Conservation (phyloP, 1,140 invertebrate species). For the Pseudomyrmex concolor region DNA sequence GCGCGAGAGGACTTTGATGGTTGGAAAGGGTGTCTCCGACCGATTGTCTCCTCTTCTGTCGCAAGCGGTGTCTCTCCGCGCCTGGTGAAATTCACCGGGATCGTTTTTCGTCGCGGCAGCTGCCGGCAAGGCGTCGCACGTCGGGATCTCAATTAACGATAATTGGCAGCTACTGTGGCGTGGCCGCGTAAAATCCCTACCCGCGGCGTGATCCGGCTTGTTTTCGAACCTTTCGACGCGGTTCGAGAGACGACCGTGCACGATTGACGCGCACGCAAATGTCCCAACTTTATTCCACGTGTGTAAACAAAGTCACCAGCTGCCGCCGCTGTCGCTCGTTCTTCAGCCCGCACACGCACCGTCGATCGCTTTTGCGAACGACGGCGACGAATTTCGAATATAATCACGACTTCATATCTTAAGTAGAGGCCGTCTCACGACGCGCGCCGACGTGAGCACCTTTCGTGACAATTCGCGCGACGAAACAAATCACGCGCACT, state of each 20-base stretch:
- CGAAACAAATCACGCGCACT: not conserved
- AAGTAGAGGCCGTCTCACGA: conserved; percentile 1
- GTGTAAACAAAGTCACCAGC: conserved; percentile 56
- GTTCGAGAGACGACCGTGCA: conserved; percentile 15
- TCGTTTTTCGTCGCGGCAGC: conserved; percentile 65
- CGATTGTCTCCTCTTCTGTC: conserved; percentile 4
- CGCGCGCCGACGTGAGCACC: not conserved
- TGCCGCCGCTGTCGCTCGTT: conserved; percentile 3
- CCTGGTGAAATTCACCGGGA: conserved; percentile 30
- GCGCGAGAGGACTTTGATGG: conserved; percentile 27
- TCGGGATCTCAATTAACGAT: conserved; percentile 81
- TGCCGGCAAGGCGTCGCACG: conserved; percentile 71
- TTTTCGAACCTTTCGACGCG: conserved; percentile 61
- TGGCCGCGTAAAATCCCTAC: conserved; percentile 61
- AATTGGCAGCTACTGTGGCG: conserved; percentile 79
- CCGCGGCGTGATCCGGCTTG: conserved; percentile 52
- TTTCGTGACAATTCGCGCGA: conserved; percentile 37
- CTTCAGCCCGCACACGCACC: not conserved
- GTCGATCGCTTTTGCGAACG: not conserved
- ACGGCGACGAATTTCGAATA: conserved; percentile 16
- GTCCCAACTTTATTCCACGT: conserved; percentile 29
- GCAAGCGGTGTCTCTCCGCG: not conserved
- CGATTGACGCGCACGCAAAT: conserved; percentile 49
- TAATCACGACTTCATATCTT: conserved; percentile 13
- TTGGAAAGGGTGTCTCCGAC: not conserved